Conservation (phyloP, 2,888 invertebrate genomes). For the Prenolepis imparis region DNA sequence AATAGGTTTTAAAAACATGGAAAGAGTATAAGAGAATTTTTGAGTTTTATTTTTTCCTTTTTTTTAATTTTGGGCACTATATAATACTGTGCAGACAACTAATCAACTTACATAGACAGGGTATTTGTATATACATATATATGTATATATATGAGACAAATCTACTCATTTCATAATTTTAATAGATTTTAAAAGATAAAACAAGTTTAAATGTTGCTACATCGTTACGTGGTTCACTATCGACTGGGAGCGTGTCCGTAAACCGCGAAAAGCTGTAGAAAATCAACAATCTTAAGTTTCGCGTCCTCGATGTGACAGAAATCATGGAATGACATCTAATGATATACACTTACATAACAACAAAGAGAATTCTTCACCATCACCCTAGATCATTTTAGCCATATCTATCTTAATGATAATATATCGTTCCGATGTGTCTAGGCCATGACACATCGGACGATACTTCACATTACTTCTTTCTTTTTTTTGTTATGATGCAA, state of each 20-base stretch:
- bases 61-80: conserved; percentile 80
- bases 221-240: conserved; percentile 79
- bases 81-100: conserved; percentile 84
- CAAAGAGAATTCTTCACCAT: conserved; percentile 78
- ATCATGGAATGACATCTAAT: conserved; percentile 84
- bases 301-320: conserved; percentile 82
- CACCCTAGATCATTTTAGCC: conserved; percentile 77
- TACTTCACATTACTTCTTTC: conserved; percentile 57
- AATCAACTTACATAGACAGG: conserved; percentile 79
- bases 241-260: conserved; percentile 79
- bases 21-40: neutral
- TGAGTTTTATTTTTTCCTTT: neutral
- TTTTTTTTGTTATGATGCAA: conserved; percentile 61
- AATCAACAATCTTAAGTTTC: conserved; percentile 62
- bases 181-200: conserved; percentile 65
- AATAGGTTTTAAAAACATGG: neutral
- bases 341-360: conserved; percentile 72
- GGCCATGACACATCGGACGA: conserved; percentile 78
- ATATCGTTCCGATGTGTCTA: conserved; percentile 76
- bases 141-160: conserved; percentile 77
- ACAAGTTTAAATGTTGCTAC: conserved; percentile 70
- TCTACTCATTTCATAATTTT: conserved; percentile 67
- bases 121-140: neutral
- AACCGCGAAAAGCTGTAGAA: conserved; percentile 80
- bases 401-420: conserved; percentile 48